A percentile compares a stretch with the other conserved stretches of the same genome.
phyloP scores from a whole-genome alignment of 64 coral and sea anemone genomes.

The Porites lutea region DNA sequence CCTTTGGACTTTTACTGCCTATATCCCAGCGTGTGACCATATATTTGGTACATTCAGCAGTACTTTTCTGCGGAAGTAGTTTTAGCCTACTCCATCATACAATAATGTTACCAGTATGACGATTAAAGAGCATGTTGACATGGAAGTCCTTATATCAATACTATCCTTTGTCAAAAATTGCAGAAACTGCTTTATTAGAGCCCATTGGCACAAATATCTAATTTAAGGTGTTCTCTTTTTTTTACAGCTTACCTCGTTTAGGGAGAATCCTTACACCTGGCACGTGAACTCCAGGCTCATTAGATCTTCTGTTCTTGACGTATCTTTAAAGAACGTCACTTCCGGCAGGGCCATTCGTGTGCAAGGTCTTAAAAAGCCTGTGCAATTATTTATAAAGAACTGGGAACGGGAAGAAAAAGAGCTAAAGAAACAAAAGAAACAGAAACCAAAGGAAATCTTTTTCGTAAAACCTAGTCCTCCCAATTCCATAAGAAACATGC shows the following conservation, averaged over 20 bases:
- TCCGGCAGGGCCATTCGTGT: constrained; percentile 42
- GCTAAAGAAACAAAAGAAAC: neutral
- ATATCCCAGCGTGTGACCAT: too few relatives aligned
- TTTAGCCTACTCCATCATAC: too few relatives aligned
- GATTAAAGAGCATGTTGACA: too few relatives aligned
- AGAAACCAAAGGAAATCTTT: neutral
- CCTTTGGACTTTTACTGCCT: too few relatives aligned
- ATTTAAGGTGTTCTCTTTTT: neutral
- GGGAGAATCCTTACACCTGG: constrained; percentile 64
- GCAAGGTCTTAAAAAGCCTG: constrained; percentile 47
- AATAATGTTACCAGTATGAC: too few relatives aligned
- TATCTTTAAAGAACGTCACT: constrained; percentile 41
- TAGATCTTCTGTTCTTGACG: constrained; percentile 66
- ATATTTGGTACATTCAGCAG: too few relatives aligned
- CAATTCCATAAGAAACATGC: constrained; percentile 43
- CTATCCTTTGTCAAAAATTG: too few relatives aligned
- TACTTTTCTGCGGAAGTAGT: too few relatives aligned
- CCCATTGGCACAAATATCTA: neutral
- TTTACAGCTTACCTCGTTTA: constrained; percentile 58
- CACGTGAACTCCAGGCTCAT: constrained; percentile 16
- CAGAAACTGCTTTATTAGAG: too few relatives aligned
- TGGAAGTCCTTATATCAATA: too few relatives aligned
- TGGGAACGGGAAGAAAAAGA: constrained; percentile 20
- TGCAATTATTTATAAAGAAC: constrained; percentile 56
- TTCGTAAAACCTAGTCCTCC: constrained; percentile 27